phyloP scores from a whole-genome alignment of 2,113 vertebrate genomes.

The Gopherus flavomarginatus region DNA sequence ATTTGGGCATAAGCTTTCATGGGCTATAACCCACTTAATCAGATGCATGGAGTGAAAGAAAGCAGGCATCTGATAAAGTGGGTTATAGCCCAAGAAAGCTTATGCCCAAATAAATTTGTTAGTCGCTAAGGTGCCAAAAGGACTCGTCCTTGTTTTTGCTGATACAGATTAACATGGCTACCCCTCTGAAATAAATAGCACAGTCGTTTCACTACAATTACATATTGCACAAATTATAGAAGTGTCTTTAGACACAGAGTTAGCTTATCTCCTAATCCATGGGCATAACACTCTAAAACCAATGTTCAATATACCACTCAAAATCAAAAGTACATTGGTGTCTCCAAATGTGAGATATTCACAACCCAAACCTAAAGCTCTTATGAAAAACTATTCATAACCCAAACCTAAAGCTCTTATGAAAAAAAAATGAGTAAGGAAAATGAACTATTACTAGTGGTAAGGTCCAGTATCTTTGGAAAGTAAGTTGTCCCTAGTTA shows the following conservation, averaged over 20 bases:
- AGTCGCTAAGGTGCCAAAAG: too few species aligned
- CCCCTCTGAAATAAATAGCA: not conserved
- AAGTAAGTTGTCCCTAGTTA: not conserved
- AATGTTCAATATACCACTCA: not conserved
- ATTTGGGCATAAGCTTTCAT: too few species aligned
- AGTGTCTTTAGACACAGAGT: not conserved
- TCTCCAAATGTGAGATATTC: not conserved
- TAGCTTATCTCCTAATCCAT: not conserved
- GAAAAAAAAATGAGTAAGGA: not conserved
- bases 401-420: not conserved
- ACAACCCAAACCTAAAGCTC: not conserved
- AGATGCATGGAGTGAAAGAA: too few species aligned
- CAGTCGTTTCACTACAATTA: not conserved
- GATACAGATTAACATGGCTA: too few species aligned
- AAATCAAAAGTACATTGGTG: not conserved
- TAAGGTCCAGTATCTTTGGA: not conserved
- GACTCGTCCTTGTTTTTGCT: too few species aligned
- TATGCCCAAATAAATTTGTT: too few species aligned
- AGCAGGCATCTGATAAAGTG: too few species aligned
- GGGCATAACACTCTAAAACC: not conserved
- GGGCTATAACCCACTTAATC: too few species aligned
- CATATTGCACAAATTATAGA: not conserved
- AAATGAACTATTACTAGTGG: not conserved
- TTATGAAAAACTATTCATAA: not conserved
- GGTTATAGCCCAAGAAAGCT: too few species aligned